Percentiles rank a stretch among this genome's conserved stretches.
phyloP scores from a whole-genome alignment of 2,113 vertebrate genomes.

The Eulacestoma nigropectus region DNA sequence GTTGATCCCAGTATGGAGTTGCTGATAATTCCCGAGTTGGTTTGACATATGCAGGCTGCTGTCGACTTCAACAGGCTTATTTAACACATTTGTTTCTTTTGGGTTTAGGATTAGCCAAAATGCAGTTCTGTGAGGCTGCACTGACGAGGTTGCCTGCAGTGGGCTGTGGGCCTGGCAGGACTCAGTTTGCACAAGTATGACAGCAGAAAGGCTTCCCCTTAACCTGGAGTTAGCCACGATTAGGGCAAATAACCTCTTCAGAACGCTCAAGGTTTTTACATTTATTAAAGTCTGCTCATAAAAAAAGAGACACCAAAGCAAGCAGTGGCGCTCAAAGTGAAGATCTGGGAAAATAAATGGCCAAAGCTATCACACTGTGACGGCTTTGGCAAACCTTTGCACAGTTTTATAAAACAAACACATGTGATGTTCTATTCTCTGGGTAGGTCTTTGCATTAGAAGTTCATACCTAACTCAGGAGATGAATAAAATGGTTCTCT shows the following conservation, averaged over 20 bases:
- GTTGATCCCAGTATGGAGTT: neutral
- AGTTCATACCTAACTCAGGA: constrained; percentile 31
- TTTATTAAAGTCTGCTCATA: neutral
- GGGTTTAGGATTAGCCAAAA: constrained; percentile 1
- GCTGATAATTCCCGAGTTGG: constrained; percentile 22
- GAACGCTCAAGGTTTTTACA: neutral
- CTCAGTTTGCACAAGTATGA: neutral
- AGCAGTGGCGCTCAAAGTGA: neutral
- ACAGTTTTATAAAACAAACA: constrained; percentile 59
- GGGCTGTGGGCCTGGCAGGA: neutral
- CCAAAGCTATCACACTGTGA: neutral
- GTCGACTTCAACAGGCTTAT: constrained; percentile 21
- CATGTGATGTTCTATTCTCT: neutral
- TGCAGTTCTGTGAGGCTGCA: neutral
- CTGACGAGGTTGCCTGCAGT: neutral
- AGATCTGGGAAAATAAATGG: constrained; percentile 30
- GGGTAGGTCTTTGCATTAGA: constrained; percentile 36
- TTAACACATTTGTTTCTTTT: constrained; percentile 37
- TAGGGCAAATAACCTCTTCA: neutral
- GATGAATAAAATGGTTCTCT: neutral
- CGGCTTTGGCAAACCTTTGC: constrained; percentile 47
- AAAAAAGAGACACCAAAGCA: neutral
- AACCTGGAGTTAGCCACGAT: neutral
- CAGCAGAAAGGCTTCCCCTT: neutral
- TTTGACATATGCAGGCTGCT: constrained; percentile 2